Conservation (phyloP, 2,888 invertebrate genomes). For the Tiliacea citrago region DNA sequence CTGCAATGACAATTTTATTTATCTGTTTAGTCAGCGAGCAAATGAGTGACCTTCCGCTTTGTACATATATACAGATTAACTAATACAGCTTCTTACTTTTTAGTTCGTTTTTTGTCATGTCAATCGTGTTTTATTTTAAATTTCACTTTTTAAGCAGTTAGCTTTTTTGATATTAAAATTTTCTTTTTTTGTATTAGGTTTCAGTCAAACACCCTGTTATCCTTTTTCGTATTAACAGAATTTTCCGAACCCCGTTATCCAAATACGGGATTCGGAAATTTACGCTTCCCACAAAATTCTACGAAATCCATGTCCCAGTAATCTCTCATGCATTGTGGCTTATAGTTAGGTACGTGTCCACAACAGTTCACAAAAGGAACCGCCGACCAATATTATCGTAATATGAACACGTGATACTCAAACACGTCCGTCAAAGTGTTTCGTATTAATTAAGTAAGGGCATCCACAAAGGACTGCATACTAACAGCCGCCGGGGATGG, state of each 20-base stretch:
- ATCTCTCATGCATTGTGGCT: not conserved
- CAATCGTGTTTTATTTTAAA: too few species aligned
- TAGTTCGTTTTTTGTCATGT: too few species aligned
- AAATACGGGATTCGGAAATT: too few species aligned
- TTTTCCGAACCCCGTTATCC: too few species aligned
- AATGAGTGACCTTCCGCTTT: too few species aligned
- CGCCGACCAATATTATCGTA: slow-evolving; percentile 31
- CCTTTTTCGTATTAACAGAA: not conserved
- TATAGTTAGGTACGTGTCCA: not conserved
- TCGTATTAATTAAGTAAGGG: slow-evolving; percentile 48
- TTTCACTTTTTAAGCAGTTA: too few species aligned
- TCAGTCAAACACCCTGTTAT: not conserved
- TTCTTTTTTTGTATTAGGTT: not conserved
- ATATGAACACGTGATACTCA: slow-evolving; percentile 24
- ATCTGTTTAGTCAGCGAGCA: too few species aligned
- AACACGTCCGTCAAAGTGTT: slow-evolving; percentile 27
- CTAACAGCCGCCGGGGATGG: not conserved
- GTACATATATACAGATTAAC: too few species aligned
- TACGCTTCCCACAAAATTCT: not conserved
- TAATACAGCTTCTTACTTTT: too few species aligned
- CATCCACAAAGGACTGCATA: slow-evolving; percentile 35
- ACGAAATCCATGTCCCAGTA: not conserved
- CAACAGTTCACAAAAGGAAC: slow-evolving; percentile 18
- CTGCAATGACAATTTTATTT: too few species aligned
- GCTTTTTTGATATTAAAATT: too few species aligned